Evolutionary conservation across 2,113 vertebrate genomes (phyloP), one percentile per base, ranked within the genome.

Genomic region (Pelvicachromis taeniatus): DNA sequence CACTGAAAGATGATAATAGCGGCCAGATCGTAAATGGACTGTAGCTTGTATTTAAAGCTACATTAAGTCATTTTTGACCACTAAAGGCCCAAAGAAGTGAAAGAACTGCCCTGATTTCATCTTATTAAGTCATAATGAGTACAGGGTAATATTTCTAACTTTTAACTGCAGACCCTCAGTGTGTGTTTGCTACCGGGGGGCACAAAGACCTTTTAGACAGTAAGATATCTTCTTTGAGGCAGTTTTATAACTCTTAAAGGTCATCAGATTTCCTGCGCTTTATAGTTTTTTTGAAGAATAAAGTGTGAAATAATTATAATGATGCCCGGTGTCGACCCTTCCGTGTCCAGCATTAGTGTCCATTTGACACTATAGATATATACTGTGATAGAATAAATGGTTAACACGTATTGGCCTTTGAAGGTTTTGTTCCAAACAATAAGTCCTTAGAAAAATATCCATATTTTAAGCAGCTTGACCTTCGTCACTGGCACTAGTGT

Each of bases 31-130:
- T 54, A 80, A 81, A 81, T 82, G 58, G 42, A 65, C 29, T 65
- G 45, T 40, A 31, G 84, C 50, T 35, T 85, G 40, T 89, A 52
- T 88, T 87, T 90, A 87, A 61, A 87, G 82, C 63, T 11, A 3
- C 31, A 79, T 85, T 42, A 70, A 48, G 55, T 82, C 19, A 79
- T 85, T 81, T 78, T 45, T 84, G 5, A 55, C 63, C 55, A 80
- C 21, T 35, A 52, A 23, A 45, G 48, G 9, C 14, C n/a, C 45
- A 45, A 84, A 35, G 54, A 40, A 82, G 33, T 52, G 11, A 68
- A 81, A 81, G 31, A 54, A 75, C 70, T 10, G 38, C 3, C 6
- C 26, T 65, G 6, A 78, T 82, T 68, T 87, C 45, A 79, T 75
- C 9, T 80, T 38, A 45, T 82, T 6, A 16, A 80, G 65, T 48